These are phyloP conservation scores for Drosophila paulistorum DNA, from an alignment of 1,140 invertebrate species.

Conservation along the genomic window DNA sequence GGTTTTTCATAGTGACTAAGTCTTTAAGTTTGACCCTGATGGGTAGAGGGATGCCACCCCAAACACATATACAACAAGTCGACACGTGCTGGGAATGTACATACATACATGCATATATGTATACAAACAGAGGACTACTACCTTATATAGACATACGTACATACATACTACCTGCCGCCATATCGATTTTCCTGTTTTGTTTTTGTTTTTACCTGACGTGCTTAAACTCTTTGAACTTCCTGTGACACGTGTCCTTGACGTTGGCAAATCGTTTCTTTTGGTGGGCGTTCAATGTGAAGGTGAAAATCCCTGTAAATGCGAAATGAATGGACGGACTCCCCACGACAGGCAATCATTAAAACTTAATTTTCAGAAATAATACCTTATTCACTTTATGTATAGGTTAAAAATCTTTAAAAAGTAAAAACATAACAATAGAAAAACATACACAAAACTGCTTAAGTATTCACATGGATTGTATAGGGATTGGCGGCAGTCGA, in stretches of 20 bases:
- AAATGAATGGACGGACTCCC: slow-evolving; percentile 8
- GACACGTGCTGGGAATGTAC: slow-evolving; percentile 64
- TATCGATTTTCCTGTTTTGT: slow-evolving; percentile 65
- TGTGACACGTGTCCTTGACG: slow-evolving; percentile 68
- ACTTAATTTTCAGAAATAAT: no score
- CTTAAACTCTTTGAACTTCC: slow-evolving; percentile 76
- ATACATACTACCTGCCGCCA: slow-evolving; percentile 31
- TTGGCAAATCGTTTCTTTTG: slow-evolving; percentile 42
- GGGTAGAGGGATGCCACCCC: slow-evolving; percentile 3
- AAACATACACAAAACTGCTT: no score
- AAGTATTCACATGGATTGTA: background rate
- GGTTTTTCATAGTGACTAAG: slow-evolving; percentile 50
- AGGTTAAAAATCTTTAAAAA: no score
- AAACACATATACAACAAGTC: slow-evolving; percentile 12
- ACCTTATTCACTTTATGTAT: no score
- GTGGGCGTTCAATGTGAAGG: slow-evolving; percentile 66
- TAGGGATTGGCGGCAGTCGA: background rate
- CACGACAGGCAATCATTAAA: background rate
- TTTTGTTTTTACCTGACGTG: slow-evolving; percentile 23
- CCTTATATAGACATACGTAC: slow-evolving; percentile 31
- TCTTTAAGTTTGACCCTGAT: background rate
- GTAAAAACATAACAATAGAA: no score
- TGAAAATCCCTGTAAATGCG: slow-evolving; percentile 50
- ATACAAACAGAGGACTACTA: slow-evolving; percentile 17
- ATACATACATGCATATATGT: background rate